These are phyloP conservation scores for Ailurus styani DNA, from an alignment of 2,113 vertebrate genomes.

Conservation along the genomic window DNA sequence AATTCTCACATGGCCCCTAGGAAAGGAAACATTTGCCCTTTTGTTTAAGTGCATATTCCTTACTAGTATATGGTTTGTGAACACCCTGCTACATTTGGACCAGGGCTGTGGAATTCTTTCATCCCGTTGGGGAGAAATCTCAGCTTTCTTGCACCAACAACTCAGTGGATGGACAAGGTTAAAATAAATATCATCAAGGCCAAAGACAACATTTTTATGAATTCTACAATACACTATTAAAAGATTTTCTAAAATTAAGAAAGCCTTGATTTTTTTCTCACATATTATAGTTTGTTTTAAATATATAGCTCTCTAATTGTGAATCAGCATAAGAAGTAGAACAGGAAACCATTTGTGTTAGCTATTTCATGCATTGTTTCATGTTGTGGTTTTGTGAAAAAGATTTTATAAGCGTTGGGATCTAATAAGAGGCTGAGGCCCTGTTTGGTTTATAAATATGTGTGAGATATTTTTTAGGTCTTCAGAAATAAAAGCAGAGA, in stretches of 20 bases:
- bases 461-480: slow-evolving; percentile 79
- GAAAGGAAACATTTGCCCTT: slow-evolving; percentile 58
- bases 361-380: slow-evolving; percentile 71
- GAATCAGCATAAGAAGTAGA: slow-evolving; percentile 69
- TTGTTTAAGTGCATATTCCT: slow-evolving; percentile 71
- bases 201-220: slow-evolving; percentile 24
- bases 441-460: slow-evolving; percentile 78
- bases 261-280: slow-evolving; percentile 56
- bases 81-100: slow-evolving; percentile 74
- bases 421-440: slow-evolving; percentile 77
- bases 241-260: slow-evolving; percentile 64
- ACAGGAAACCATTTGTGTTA: slow-evolving; percentile 69
- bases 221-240: slow-evolving; percentile 49
- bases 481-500: slow-evolving; percentile 79
- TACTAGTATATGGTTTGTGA: slow-evolving; percentile 74
- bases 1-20: slow-evolving; percentile 53
- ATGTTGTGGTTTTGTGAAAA: slow-evolving; percentile 70
- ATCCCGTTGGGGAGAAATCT: slow-evolving; percentile 56
- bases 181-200: slow-evolving; percentile 10
- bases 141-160: slow-evolving; percentile 34
- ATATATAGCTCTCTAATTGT: slow-evolving; percentile 59
- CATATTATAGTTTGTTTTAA: slow-evolving; percentile 55
- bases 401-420: slow-evolving; percentile 79
- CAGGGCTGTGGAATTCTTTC: slow-evolving; percentile 64
- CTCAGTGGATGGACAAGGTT: slow-evolving; percentile 38